Base-by-base conservation (phyloP, 64 coral and sea anemone species). In the Montipora capricornis region DNA sequence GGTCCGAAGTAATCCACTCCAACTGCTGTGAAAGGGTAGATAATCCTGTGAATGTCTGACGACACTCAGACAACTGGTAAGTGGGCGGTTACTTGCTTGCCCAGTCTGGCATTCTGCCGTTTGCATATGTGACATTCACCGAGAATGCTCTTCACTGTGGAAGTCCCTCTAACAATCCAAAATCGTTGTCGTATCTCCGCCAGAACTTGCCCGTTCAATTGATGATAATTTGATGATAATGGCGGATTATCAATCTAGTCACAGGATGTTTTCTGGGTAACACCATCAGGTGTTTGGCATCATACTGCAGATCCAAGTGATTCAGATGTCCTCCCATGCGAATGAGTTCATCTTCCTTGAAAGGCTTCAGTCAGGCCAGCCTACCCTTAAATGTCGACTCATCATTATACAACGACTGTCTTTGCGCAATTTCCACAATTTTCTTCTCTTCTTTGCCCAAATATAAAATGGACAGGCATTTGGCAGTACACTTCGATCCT, bases 151-250 rank as follows among this genome's bases (percentile, higher is more conserved):
- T 70, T 95, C 15, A 95, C 53, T 8, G 53, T 8, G 10, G 94
- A 95, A 37, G 62, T 62, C 74, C 83, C 94, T 8, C 53, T 85
- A 2, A 92, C 75, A 8, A 96, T 93, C 95, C 87, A 93, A 71
- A 89, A 57, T 2, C 87, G 79, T 47, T 96, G 90, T 78, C 90
- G 80, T 14, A 92, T 87, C 13, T 90, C 87, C 8, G 90, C 80
- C 22, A 96, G 22, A 6, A 89, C 91, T 78, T 96, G 49, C 58
- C 87, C 20, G 81, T 87, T 12, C 80, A 80, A 51, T 96, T 90
- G 71, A 87, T 87, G 74, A 90, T 90, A 17, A 78, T 26, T 2
- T 67, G 51, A 61, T 93, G 91, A 75, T 90, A 88, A 61, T 93
- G 87, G n/a, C 50, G 61, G 68, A 96, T 81, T 57, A 57, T 57